phyloP scores from a whole-genome alignment of 2,797 vertebrate genomes.

The Spheniscus humboldti region DNA sequence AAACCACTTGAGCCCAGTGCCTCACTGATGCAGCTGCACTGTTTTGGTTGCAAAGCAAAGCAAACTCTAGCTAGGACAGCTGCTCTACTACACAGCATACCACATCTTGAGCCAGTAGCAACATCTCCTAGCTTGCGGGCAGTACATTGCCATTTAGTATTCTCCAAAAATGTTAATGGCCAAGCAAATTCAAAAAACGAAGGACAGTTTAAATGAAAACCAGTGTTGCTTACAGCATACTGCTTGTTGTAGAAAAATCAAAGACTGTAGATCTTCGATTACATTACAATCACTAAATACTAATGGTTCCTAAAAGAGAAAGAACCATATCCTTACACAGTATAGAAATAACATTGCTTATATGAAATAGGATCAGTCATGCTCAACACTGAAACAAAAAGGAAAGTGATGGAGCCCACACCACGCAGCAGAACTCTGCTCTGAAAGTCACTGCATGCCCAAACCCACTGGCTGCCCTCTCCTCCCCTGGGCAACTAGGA shows the following conservation, averaged over 20 bases:
- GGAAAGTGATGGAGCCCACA: neutral
- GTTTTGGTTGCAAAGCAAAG: neutral
- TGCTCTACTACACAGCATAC: neutral
- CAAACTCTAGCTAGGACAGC: neutral
- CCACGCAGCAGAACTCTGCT: neutral
- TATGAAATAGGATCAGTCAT: accelerated
- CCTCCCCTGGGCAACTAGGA: neutral
- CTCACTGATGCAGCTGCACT: neutral
- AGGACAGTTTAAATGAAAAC: neutral
- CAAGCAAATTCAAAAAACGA: neutral
- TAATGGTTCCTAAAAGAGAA: neutral
- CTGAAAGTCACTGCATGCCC: neutral
- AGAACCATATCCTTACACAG: accelerated
- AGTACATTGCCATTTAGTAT: neutral
- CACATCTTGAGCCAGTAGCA: neutral
- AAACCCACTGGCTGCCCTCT: accelerated
- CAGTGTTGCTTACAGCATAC: neutral
- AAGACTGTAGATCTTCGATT: neutral
- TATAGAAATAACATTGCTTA: neutral
- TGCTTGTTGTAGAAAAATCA: neutral
- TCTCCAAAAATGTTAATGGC: neutral
- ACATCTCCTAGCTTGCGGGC: neutral
- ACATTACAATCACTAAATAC: neutral
- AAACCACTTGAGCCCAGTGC: neutral
- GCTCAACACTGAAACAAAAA: neutral